Conservation (phyloP, 2,888 invertebrate species). For the Diaprepes abbreviatus region DNA sequence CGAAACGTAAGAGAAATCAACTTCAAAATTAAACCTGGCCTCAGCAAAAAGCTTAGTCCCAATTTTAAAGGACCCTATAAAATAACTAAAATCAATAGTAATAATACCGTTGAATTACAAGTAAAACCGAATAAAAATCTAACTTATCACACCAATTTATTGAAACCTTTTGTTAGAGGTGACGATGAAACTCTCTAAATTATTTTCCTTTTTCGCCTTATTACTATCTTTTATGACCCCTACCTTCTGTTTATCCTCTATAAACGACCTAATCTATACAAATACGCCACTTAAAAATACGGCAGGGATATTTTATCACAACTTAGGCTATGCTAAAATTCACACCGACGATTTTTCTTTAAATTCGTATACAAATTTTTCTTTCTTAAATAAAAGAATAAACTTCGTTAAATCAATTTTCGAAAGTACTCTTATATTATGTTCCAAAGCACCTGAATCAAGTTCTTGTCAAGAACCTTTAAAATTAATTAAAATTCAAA, state of each 20-base stretch:
- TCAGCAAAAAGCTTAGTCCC: not conserved
- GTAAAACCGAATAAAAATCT: not conserved
- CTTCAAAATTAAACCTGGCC: not conserved
- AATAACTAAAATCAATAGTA: not conserved
- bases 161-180: too few species aligned
- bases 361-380: not conserved
- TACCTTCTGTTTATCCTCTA: too few species aligned
- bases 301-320: not conserved
- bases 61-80: not conserved
- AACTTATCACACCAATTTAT: not conserved
- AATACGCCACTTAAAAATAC: not conserved
- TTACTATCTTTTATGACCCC: not conserved
- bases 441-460: too few species aligned
- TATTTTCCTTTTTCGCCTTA: too few species aligned
- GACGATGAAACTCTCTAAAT: too few species aligned
- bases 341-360: not conserved
- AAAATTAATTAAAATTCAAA: constrained; percentile 7
- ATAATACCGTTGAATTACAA: not conserved
- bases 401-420: not conserved
- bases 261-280: not conserved
- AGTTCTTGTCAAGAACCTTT: too few species aligned
- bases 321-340: too few species aligned
- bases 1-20: not conserved
- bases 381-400: not conserved
- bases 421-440: not conserved